These are phyloP conservation scores for Oriolus oriolus DNA, from an alignment of 2,113 vertebrate species.

Conservation along the genomic window DNA sequence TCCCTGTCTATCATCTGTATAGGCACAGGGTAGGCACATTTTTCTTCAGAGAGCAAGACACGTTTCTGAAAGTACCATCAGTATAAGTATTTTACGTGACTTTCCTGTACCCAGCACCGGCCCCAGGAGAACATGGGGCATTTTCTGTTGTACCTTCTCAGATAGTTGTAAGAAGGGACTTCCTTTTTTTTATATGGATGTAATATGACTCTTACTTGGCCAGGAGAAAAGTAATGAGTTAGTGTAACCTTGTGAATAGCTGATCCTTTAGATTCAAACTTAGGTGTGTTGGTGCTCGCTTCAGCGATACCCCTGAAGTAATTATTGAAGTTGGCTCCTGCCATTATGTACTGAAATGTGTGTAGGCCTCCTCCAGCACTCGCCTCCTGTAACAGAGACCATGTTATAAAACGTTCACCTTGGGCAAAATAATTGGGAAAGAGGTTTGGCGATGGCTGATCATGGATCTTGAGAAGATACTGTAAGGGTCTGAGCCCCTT, in stretches of 20 bases:
- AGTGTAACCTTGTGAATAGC: not conserved
- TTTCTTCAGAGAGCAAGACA: not conserved
- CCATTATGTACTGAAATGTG: not conserved
- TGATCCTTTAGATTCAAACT: not conserved
- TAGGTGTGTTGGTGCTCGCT: rapidly evolving
- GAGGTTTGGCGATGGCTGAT: not conserved
- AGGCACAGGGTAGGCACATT: not conserved
- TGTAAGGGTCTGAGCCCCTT: not conserved
- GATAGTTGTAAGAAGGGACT: not conserved
- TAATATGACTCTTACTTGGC: not conserved
- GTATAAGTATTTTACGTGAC: not conserved
- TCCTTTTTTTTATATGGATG: not conserved
- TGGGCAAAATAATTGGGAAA: not conserved
- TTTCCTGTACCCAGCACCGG: not conserved
- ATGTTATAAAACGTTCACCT: not conserved
- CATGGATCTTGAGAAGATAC: not conserved
- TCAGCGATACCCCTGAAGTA: not conserved
- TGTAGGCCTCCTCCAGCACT: not conserved
- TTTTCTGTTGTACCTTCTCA: not conserved
- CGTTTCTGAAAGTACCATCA: not conserved
- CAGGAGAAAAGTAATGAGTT: not conserved
- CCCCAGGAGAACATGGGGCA: not conserved
- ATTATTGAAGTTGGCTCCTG: not conserved
- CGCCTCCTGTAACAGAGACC: not conserved
- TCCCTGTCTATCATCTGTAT: not conserved